Evolutionary conservation across 2,888 invertebrate species (phyloP).

Genomic region (Aspidiotus rigidus): DNA sequence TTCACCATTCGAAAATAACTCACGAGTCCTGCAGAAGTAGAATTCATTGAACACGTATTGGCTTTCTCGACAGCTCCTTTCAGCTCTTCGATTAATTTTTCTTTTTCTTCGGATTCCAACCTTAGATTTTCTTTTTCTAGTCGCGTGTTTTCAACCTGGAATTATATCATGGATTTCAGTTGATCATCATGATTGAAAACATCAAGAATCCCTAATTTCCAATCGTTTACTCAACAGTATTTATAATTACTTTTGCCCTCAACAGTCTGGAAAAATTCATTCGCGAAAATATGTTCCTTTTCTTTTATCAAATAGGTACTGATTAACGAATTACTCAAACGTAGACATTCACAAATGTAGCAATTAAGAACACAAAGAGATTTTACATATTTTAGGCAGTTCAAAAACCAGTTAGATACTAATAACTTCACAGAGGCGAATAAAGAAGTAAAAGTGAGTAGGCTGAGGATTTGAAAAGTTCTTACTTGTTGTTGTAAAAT

Average conservation of each 20-base stretch:
- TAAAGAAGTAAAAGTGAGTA: too few relatives aligned
- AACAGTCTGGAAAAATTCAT: too few relatives aligned
- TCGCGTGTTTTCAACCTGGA: conserved; percentile 13
- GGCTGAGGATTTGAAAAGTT: neutral
- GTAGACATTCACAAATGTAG: neutral
- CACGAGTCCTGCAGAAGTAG: too few relatives aligned
- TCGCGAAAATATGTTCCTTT: conserved; percentile 3
- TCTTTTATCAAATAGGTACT: conserved; percentile 28
- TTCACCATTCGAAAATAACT: too few relatives aligned
- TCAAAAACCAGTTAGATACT: too few relatives aligned
- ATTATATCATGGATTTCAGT: neutral
- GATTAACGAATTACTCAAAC: neutral
- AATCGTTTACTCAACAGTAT: neutral
- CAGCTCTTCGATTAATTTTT: conserved; percentile 29
- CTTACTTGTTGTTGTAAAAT: conserved; percentile 33
- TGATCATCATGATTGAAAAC: neutral
- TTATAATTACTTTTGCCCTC: too few relatives aligned
- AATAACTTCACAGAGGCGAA: too few relatives aligned
- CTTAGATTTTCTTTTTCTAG: conserved; percentile 21
- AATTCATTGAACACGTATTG: too few relatives aligned
- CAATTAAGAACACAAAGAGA: neutral
- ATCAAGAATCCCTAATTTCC: neutral
- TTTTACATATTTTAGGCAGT: too few relatives aligned
- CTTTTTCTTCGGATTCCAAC: conserved; percentile 31
- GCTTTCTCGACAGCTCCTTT: conserved; percentile 26